Conservation (phyloP, 2,888 invertebrate genomes). For the Abscondita cerata region DNA sequence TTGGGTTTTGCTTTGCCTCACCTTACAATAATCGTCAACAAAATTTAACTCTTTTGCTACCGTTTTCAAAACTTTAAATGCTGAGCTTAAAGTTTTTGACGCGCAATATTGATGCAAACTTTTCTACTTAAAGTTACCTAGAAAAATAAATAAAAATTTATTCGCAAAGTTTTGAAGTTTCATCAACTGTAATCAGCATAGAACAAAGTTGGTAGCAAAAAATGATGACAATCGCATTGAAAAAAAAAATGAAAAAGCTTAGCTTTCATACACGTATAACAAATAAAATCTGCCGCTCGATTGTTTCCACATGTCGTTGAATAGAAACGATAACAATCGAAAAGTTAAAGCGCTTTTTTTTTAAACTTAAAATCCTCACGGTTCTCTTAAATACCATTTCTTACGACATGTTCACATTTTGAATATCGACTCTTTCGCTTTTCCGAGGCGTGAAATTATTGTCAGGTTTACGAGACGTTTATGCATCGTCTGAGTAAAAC, state of each 20-base stretch:
- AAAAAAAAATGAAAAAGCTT: background rate
- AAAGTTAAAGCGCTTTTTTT: background rate
- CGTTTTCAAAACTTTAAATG: too few species aligned
- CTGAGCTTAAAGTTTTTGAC: too few species aligned
- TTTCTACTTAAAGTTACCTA: too few species aligned
- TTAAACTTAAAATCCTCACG: background rate
- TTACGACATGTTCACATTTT: constrained; percentile 15
- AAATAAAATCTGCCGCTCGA: too few species aligned
- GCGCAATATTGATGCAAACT: too few species aligned
- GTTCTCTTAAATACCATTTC: background rate
- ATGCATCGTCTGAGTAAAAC: constrained; percentile 24
- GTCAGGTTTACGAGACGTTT: constrained; percentile 30
- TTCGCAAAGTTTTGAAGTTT: too few species aligned
- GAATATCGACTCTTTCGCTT: constrained; percentile 12
- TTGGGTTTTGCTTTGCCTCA: too few species aligned
- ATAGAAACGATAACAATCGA: background rate
- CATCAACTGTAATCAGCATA: too few species aligned
- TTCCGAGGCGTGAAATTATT: constrained; percentile 29
- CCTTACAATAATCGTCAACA: too few species aligned
- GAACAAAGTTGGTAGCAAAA: background rate
- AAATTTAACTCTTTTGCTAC: too few species aligned
- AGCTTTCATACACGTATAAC: too few species aligned
- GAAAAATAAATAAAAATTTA: too few species aligned
- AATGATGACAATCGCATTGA: background rate
- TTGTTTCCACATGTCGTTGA: background rate